Base-by-base conservation (phyloP, 2,113 vertebrate species). In the Monarcha castaneiventris region DNA sequence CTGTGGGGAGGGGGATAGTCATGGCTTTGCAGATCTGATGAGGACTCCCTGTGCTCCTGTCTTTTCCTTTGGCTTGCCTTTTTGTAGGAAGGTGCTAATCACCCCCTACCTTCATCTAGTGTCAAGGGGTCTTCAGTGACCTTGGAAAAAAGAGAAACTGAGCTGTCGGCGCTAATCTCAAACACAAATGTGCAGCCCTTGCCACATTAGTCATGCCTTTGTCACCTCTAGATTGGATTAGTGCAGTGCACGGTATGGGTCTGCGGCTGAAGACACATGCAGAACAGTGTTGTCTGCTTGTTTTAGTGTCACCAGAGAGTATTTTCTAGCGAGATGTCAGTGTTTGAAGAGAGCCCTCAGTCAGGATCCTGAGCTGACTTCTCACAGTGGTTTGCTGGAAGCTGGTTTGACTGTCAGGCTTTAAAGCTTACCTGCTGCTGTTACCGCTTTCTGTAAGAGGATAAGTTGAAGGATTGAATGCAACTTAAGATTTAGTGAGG, bases 201-300 rank as follows among this genome's bases (percentile, higher is more conserved):
- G 82, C 69, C 80, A 74, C 79, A 72, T 93, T 85, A 94, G 79
- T 88, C 54, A 49, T 92, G 94, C 76, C 69, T 94, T 92, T 95
- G 87, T 96, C 88, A 91, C 88, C 73, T 89, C 87, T 76, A 51
- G 86, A 80, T 89, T 87, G 97, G 86, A 94, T 92, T 96, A 94
- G 55, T 52, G 61, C 66, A 44, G 66, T 5, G 21, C 59, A n/a
- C 0, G 1, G 19, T 76, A 26, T 80, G 54, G 76, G 33, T 63
- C 41, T 94, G 0, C 68, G 55, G 69, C 49, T 85, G 67, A 87
- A 83, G 74, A 76, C 52, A 22, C 62, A 29, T 5, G 44, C 33
- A 55, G 75, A 91, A 54, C 62, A 63, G 58, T 11, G 58, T 52
- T 94, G 90, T 90, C 69, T 62, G 44, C 67, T 92, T 94, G 62